Percentiles rank a stretch among this genome's conserved stretches.
phyloP scores from a whole-genome alignment of 2,888 invertebrate species.

The Campoplex capitator region DNA sequence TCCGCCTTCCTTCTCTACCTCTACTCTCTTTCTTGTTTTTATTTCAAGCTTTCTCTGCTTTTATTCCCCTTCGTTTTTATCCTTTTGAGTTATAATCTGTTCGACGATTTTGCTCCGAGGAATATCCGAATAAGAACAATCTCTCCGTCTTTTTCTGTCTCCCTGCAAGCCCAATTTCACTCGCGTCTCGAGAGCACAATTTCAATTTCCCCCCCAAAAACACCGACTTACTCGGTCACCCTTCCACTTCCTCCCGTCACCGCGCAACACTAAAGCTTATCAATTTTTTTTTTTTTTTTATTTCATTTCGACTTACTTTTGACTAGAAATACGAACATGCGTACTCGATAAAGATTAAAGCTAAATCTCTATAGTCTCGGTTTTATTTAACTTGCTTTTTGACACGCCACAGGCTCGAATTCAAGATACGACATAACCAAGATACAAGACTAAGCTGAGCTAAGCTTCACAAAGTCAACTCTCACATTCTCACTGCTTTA shows the following conservation, averaged over 20 bases:
- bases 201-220: slow-evolving; percentile 75
- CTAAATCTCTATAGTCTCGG: slow-evolving; percentile 76
- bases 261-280: background rate
- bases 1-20: slow-evolving; percentile 47
- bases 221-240: slow-evolving; percentile 74
- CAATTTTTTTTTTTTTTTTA: slow-evolving; percentile 86
- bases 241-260: slow-evolving; percentile 14
- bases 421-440: slow-evolving; percentile 3
- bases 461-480: background rate
- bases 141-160: slow-evolving; percentile 85
- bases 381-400: slow-evolving; percentile 30
- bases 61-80: slow-evolving; percentile 79
- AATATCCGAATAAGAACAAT: slow-evolving; percentile 86
- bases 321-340: slow-evolving; percentile 72
- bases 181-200: slow-evolving; percentile 81
- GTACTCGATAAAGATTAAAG: slow-evolving; percentile 87
- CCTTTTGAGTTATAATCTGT: slow-evolving; percentile 53
- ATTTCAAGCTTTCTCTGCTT: slow-evolving; percentile 46
- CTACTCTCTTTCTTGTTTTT: slow-evolving; percentile 52
- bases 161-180: slow-evolving; percentile 85
- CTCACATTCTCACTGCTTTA: too few species aligned
- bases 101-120: slow-evolving; percentile 78
- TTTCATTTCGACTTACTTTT: slow-evolving; percentile 86
- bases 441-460: slow-evolving; percentile 3
- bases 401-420: slow-evolving; percentile 33